phyloP scores from a whole-genome alignment of 2,888 invertebrate species.

The Coenonympha arcania region DNA sequence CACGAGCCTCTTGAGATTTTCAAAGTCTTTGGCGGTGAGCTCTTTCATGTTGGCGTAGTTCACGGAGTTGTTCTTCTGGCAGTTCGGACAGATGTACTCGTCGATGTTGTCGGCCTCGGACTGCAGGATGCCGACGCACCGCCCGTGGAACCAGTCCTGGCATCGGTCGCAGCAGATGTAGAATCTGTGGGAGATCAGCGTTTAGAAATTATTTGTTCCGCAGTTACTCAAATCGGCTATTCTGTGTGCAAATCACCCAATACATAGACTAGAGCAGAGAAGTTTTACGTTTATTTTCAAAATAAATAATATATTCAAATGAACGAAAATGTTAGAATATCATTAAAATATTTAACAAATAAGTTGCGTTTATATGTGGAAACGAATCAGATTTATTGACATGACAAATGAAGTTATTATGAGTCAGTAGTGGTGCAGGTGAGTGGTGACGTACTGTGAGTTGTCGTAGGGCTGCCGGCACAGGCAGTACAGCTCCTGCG shows the following conservation, averaged over 20 bases:
- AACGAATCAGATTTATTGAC: too few relatives aligned
- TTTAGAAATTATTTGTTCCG: too few relatives aligned
- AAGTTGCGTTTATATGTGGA: too few relatives aligned
- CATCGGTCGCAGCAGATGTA: conserved; percentile 99
- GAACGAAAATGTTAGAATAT: too few relatives aligned
- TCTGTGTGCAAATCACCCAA: too few relatives aligned
- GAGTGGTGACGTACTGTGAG: conserved; percentile 80
- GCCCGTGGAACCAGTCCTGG: conserved; percentile 99
- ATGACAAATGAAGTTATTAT: too few relatives aligned
- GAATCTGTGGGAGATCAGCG: conserved; percentile 86
- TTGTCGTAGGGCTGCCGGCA: conserved; percentile 98
- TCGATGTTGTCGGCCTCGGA: conserved; percentile 96
- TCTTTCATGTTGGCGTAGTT: conserved; percentile 93
- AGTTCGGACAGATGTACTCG: conserved; percentile 96
- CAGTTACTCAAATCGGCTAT: too few relatives aligned
- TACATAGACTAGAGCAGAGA: too few relatives aligned
- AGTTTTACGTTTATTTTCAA: too few relatives aligned
- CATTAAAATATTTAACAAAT: too few relatives aligned
- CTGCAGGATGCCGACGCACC: conserved; percentile 95
- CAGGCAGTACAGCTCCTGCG: conserved; percentile 95
- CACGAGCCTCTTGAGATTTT: conserved; percentile 86
- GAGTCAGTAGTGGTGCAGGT: neutral
- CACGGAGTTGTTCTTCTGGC: conserved; percentile 90
- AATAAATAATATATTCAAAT: too few relatives aligned
- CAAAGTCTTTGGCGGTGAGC: conserved; percentile 84